Conservation (phyloP, 2,888 invertebrate genomes). For the Noctua janthe region DNA sequence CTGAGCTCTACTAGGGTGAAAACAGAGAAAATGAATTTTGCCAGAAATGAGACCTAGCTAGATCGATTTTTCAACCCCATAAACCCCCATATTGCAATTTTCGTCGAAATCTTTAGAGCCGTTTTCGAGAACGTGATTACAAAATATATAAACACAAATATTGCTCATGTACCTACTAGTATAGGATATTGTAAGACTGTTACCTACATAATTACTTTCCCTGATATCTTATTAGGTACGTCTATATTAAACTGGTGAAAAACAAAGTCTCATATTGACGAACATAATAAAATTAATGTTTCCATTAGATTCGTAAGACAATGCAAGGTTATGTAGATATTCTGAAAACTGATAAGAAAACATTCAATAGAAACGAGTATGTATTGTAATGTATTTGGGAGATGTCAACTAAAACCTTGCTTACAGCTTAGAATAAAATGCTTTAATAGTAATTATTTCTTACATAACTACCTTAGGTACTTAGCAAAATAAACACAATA, state of each 20-base stretch:
- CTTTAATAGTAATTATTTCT: not conserved
- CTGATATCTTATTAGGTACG: not conserved
- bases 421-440: not conserved
- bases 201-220: not conserved
- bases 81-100: no score
- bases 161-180: not conserved
- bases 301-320: conserved; percentile 37
- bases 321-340: conserved; percentile 42
- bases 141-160: not conserved
- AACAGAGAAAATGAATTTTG: not conserved
- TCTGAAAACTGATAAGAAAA: conserved; percentile 44
- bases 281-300: conserved; percentile 17
- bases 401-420: conserved; percentile 1
- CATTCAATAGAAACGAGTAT: conserved; percentile 16
- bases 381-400: conserved; percentile 5
- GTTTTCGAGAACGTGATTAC: not conserved
- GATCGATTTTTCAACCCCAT: not conserved
- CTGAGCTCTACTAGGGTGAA: not conserved
- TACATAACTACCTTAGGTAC: not conserved
- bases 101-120: not conserved
- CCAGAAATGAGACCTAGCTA: not conserved
- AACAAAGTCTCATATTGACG: conserved; percentile 36
- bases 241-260: conserved; percentile 5
- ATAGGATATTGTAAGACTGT: not conserved
- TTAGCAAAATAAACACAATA: not conserved